Base-by-base conservation (phyloP, 2,113 vertebrate genomes). In the Talpa occidentalis region DNA sequence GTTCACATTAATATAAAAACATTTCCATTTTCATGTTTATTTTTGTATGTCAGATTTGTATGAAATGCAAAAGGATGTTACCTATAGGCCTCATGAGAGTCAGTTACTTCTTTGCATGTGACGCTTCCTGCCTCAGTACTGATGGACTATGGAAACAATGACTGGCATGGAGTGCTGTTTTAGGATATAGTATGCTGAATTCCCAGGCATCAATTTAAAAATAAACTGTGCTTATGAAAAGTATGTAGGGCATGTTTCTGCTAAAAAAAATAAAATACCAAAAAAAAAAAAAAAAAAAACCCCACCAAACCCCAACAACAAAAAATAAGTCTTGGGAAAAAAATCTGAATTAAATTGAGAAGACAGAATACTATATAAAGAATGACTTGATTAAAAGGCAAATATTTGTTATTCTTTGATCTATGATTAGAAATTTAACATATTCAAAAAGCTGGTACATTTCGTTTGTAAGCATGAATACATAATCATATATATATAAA, bases 171-270 rank as follows among this genome's bases (percentile, higher is more conserved):
- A 96, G 24, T 12, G 49, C 93, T 96, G 90, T 81, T 97, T 97
- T 96, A 89, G 98, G 96, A 97, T 94, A 86, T 6, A 86, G 92
- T 94, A 56, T 88, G 30, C 73, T 94, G 19, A 80, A 93, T 98
- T 98, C 96, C 95, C 94, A 97, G 95, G 70, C 76, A 42, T 83
- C 54, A 91, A 79, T 94, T 97, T 98, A 96, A 97, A 97, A 98
- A 98, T 96, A 98, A 96, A 95, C 94, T 97, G 87, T 97, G 93
- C 94, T 37, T 89, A 47, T 85, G 85, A 93, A 85, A 97, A 98
- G 96, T 97, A 97, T 98, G 94, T 96, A 95, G 72, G n/a, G 56
- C 49, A 70, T 94, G 86, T 94, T 97, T 96, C 93, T 97, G 54
- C 95, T 97, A 26, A 76, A 77, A 52, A 82, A 79, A 81, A n/a